Evolutionary conservation across 2,113 vertebrate genomes (phyloP).

Genomic region (Prunella fulvescens): DNA sequence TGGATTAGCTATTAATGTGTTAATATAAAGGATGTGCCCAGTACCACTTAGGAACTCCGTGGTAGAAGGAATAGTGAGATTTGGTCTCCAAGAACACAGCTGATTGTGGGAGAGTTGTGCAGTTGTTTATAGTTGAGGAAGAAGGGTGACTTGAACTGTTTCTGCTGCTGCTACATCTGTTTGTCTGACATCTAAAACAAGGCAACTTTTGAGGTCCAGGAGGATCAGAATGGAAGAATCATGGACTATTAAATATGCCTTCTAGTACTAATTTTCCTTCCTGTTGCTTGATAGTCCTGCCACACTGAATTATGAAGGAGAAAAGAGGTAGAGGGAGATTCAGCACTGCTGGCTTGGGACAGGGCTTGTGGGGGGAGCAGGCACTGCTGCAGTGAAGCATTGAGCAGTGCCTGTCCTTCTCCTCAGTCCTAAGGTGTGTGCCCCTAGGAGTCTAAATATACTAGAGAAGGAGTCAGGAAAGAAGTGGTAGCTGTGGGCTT

Average conservation of each 20-base stretch:
- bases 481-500: not conserved
- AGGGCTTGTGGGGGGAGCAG: not conserved
- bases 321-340: not conserved
- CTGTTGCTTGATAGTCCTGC: not conserved
- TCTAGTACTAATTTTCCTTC: not conserved
- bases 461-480: not conserved
- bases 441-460: not conserved
- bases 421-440: not conserved
- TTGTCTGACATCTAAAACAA: not conserved
- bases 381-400: rapidly evolving
- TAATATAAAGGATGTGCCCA: not conserved
- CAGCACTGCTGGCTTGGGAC: not conserved
- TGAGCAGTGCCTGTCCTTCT: not conserved
- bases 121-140: not conserved
- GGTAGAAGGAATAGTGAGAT: not conserved
- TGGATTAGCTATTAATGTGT: not conserved
- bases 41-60: not conserved
- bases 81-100: not conserved
- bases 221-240: not conserved
- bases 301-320: not conserved
- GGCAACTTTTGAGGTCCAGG: not conserved
- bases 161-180: not conserved
- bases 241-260: not conserved
- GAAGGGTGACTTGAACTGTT: not conserved
- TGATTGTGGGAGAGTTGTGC: not conserved